Base-by-base conservation (phyloP, 2,113 vertebrate genomes). In the Cariama cristata region DNA sequence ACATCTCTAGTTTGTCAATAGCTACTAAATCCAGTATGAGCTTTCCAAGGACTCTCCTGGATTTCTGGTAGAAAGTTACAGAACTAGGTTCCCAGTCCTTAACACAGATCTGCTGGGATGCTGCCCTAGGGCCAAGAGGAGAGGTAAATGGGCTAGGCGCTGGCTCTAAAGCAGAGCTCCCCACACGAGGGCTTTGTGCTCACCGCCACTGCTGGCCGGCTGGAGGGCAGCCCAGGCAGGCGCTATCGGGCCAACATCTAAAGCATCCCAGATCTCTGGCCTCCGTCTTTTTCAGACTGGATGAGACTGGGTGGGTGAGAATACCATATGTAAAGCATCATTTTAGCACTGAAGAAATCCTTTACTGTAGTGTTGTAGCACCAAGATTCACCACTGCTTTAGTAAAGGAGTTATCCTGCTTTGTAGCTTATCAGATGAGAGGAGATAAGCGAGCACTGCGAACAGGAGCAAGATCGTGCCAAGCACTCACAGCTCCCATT, bases 271-370 rank as follows among this genome's bases (percentile, higher is more conserved):
- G 28, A 5, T 32, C n/a, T 55, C 38, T 18, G 49, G 6, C 33
- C 28, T 93, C 66, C 40, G 8, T 40, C 28, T 68, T 59, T 79
- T 75, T 79, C 75, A 86, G 30, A 38, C 38, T 28, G 11, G 72
- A 32, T 26, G 49, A 52, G 24, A 8, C 1, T 17, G 7, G 4
- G 15, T 27, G 21, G 4, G 9, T 49, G 22, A 82, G 35, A 83
- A 55, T 6, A 59, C 11, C 6, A 22, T 1, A 6, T 40, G 14
- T 20, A 81, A 82, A 62, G 8, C 18, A 55, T 45, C 2, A 0
- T 2, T 81, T 90, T 23, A 49, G 32, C 53, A 68, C 33, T 22
- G 21, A 58, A 85, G 89, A 75, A 42, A 47, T 28, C 20, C 42
- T 83, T 56, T 72, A 32, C 8, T 72, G 7, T 17, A 22, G 38